Evolutionary conservation across 2,888 invertebrate genomes (phyloP).

Genomic region (Chymomyza fuscimana): DNA sequence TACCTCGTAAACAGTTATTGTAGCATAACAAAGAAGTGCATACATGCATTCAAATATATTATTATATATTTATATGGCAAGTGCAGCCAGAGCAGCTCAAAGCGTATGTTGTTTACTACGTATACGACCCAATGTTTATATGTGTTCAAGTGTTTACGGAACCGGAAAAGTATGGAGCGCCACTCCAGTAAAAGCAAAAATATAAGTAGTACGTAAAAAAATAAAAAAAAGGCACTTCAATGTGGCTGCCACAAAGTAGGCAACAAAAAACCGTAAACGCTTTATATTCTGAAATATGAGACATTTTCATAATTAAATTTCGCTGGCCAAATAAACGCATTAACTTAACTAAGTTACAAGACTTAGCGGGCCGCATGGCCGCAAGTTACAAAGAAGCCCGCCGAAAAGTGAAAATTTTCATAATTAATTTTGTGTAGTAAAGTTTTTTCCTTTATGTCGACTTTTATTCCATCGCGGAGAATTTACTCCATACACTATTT

Average conservation of each 20-base stretch:
- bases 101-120: not conserved
- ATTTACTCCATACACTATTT: not conserved
- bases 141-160: not conserved
- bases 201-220: not conserved
- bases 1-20: not conserved
- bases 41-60: not conserved
- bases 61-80: not conserved
- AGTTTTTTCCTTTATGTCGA: conserved; percentile 1
- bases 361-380: conserved; percentile 26
- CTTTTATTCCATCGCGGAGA: not conserved
- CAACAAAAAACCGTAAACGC: not conserved
- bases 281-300: conserved; percentile 51
- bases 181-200: not conserved
- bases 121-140: not conserved
- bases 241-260: not conserved
- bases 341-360: conserved; percentile 63
- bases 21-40: not conserved
- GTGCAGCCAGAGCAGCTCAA: not conserved
- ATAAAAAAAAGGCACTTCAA: not conserved
- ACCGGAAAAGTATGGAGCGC: not conserved
- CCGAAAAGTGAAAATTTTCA: conserved; percentile 65
- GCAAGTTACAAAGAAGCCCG: conserved; percentile 33
- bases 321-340: conserved; percentile 65
- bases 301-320: conserved; percentile 65
- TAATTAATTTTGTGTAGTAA: conserved; percentile 59